Evolutionary conservation across 2,888 invertebrate species (phyloP).

Genomic region (Noctua pronuba): DNA sequence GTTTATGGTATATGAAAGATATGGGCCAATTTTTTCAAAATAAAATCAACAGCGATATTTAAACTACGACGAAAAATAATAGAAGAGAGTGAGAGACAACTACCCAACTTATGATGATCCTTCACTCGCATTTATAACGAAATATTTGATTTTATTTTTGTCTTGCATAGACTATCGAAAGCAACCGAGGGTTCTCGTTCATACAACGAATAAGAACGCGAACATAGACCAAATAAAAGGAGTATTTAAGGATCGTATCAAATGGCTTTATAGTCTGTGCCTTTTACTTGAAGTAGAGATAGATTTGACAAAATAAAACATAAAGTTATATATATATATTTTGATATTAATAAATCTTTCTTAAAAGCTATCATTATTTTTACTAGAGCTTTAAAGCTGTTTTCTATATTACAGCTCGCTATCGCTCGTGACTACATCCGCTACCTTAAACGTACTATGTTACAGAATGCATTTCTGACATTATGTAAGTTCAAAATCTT

Average conservation of each 20-base stretch:
- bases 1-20: neutral
- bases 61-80: neutral
- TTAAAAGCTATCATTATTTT: neutral
- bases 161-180: neutral
- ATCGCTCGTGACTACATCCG: slow-evolving; percentile 13
- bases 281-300: too few species aligned
- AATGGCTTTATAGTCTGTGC: too few species aligned
- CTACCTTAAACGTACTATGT: slow-evolving; percentile 44
- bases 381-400: neutral
- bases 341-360: too few species aligned
- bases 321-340: too few species aligned
- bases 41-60: neutral
- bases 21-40: neutral
- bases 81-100: neutral
- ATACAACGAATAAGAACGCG: too few species aligned
- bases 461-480: slow-evolving; percentile 67
- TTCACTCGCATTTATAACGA: neutral
- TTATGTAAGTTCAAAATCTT: slow-evolving; percentile 73
- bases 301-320: too few species aligned
- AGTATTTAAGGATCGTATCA: too few species aligned
- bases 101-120: neutral
- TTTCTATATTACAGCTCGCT: slow-evolving; percentile 34
- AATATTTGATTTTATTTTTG: neutral
- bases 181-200: too few species aligned
- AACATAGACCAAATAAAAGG: neutral